A percentile compares a stretch with the other conserved stretches of the same genome.
These are phyloP conservation scores for Sceliomorpha sp. DNA, from an alignment of 2,888 invertebrate genomes.

Conservation along the genomic window DNA sequence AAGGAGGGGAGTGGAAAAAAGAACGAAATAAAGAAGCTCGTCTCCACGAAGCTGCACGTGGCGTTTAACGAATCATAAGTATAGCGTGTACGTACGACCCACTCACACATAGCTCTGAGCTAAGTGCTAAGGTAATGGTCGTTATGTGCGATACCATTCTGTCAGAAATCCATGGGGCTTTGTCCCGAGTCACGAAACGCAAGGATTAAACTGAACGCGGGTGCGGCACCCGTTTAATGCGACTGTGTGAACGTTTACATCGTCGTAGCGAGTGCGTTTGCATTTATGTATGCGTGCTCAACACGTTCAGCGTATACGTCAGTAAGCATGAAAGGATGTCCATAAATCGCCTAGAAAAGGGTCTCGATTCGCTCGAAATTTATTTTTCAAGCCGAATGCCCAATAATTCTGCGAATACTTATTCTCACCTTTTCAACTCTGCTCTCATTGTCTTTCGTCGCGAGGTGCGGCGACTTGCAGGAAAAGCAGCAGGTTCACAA, in stretches of 20 bases:
- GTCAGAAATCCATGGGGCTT: constrained; percentile 79
- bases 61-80: constrained; percentile 53
- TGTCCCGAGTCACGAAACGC: constrained; percentile 79
- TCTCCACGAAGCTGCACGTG: constrained; percentile 53
- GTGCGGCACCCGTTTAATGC: constrained; percentile 67
- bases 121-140: constrained; percentile 73
- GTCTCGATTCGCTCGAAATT: constrained; percentile 45
- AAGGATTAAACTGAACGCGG: constrained; percentile 77
- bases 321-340: constrained; percentile 48
- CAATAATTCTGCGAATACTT: constrained; percentile 3
- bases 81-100: constrained; percentile 30
- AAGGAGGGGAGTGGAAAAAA: constrained; percentile 44
- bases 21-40: constrained; percentile 52
- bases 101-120: constrained; percentile 22
- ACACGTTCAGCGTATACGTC: constrained; percentile 21
- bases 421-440: no score
- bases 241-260: constrained; percentile 65
- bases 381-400: constrained; percentile 28
- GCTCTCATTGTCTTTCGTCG: no score
- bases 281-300: constrained; percentile 56
- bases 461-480: no score
- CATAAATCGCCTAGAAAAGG: constrained; percentile 59
- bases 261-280: constrained; percentile 37
- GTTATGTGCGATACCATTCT: constrained; percentile 78
- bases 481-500: no score